Evolutionary conservation across 2,113 vertebrate genomes (phyloP).

Genomic region (Glaucidium brasilianum): DNA sequence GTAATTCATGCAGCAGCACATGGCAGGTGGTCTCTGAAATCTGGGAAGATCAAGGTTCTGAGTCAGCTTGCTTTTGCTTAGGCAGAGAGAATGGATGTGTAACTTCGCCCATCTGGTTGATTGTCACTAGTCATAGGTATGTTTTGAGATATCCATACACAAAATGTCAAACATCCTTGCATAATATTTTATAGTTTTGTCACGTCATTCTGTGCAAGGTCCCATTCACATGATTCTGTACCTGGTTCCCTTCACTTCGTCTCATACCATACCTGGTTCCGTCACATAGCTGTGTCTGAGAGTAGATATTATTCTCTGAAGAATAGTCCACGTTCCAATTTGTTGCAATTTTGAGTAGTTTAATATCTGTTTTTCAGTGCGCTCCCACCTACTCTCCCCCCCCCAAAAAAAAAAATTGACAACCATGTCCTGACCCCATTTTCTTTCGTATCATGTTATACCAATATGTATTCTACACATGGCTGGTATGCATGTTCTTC

Average conservation of each 20-base stretch:
- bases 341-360: not conserved
- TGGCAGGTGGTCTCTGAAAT: not conserved
- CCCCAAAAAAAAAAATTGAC: not conserved
- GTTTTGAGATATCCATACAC: conserved; percentile 30
- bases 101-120: not conserved
- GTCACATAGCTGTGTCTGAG: conserved; percentile 6
- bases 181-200: conserved; percentile 18
- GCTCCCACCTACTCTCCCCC: too few relatives aligned
- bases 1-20: not conserved
- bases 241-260: conserved; percentile 54
- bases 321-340: not conserved
- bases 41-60: not conserved
- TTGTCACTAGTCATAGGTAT: not conserved
- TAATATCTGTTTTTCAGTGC: conserved; percentile 16
- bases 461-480: conserved; percentile 49
- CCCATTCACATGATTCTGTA: conserved; percentile 36
- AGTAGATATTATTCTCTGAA: conserved; percentile 1
- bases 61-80: conserved; percentile 47
- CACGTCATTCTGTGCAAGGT: conserved; percentile 18
- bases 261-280: conserved; percentile 42
- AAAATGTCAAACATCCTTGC: not conserved
- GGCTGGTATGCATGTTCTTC: conserved; percentile 76
- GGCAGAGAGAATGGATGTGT: conserved; percentile 38
- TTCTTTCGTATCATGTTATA: conserved; percentile 52
- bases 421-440: conserved; percentile 1